phyloP scores from a whole-genome alignment of 1,140 invertebrate genomes.

The Calosoma granatense region DNA sequence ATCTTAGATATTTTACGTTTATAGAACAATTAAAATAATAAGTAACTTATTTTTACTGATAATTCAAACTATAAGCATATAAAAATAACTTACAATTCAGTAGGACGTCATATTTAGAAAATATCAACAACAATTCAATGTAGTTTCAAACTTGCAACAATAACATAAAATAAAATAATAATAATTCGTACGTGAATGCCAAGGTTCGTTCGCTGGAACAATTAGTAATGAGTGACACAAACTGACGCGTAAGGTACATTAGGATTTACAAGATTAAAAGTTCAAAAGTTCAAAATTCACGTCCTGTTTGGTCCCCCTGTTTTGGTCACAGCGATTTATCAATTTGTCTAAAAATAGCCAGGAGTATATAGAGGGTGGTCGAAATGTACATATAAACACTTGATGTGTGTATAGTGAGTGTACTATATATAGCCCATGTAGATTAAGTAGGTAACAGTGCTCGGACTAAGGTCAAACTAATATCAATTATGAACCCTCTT shows the following conservation, averaged over 20 bases:
- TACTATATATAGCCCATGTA: background rate
- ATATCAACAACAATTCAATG: background rate
- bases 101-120: background rate
- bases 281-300: background rate
- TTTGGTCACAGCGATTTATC: background rate
- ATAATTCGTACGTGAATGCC: background rate
- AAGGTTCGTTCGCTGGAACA: background rate
- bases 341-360: slow-evolving; percentile 4
- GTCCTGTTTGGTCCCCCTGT: background rate
- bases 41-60: too few species aligned
- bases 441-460: slow-evolving; percentile 1
- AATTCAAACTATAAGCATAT: too few species aligned
- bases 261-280: background rate
- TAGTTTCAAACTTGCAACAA: background rate
- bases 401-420: background rate
- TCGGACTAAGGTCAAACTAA: background rate
- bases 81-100: background rate
- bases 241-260: background rate
- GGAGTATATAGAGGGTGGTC: background rate
- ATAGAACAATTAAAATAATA: too few species aligned
- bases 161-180: background rate
- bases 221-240: background rate
- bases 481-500: background rate
- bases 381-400: background rate
- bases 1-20: too few species aligned